These are phyloP conservation scores for Notodromas monacha DNA, from an alignment of 2,888 invertebrate species.

Conservation along the genomic window DNA sequence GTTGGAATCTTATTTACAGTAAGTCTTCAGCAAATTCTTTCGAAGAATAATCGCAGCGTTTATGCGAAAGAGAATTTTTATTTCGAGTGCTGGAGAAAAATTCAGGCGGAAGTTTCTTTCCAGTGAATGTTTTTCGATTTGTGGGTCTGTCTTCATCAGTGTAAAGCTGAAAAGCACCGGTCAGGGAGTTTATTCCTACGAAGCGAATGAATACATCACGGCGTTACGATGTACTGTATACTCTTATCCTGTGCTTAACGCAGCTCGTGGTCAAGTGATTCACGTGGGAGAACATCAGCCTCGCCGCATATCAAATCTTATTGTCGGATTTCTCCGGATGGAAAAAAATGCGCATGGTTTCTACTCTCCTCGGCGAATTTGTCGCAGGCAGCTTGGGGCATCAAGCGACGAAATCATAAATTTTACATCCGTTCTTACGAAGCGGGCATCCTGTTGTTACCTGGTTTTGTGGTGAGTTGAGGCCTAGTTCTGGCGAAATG, in stretches of 20 bases:
- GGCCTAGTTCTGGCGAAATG: too few relatives aligned
- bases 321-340: slow-evolving; percentile 33
- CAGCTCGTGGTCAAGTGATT: slow-evolving; percentile 51
- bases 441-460: slow-evolving; percentile 57
- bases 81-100: too few relatives aligned
- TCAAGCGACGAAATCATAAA: slow-evolving; percentile 24
- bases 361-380: slow-evolving; percentile 70
- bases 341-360: slow-evolving; percentile 38
- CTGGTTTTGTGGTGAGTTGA: slow-evolving; percentile 43
- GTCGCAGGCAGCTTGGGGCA: slow-evolving; percentile 91
- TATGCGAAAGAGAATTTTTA: too few relatives aligned
- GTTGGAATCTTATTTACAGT: slow-evolving; percentile 42
- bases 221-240: too few relatives aligned
- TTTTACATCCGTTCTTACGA: slow-evolving; percentile 58
- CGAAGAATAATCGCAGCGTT: too few relatives aligned
- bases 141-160: neutral
- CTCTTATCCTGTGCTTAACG: slow-evolving; percentile 7
- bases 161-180: too few relatives aligned
- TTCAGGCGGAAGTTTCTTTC: too few relatives aligned
- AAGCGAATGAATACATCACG: too few relatives aligned
- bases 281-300: slow-evolving; percentile 33
- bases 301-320: slow-evolving; percentile 91
- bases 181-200: too few relatives aligned
- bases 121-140: slow-evolving; percentile 6
- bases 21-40: slow-evolving; percentile 15